Percentiles rank a stretch among this genome's conserved stretches.
phyloP scores from a whole-genome alignment of 1,140 invertebrate genomes.

The Lucilia sericata region DNA sequence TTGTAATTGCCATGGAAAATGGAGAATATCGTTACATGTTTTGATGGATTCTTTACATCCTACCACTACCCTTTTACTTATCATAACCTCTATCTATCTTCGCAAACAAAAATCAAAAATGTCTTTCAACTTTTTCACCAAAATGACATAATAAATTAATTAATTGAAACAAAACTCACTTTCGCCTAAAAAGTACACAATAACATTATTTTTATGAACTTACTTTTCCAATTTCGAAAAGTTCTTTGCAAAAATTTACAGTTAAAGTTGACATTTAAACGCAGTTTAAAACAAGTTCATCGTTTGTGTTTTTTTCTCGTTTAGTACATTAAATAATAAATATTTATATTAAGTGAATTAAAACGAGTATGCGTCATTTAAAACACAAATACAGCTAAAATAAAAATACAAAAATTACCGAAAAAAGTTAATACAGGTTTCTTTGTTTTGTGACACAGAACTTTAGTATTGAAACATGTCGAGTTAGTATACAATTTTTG shows the following conservation, averaged over 20 bases:
- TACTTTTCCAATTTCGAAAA: too few relatives aligned
- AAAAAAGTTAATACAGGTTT: conserved; percentile 2
- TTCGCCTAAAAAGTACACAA: too few relatives aligned
- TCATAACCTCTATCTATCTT: too few relatives aligned
- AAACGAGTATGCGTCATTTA: not conserved
- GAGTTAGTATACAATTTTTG: not conserved
- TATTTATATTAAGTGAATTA: not conserved
- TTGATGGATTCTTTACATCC: too few relatives aligned
- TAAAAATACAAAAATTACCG: not conserved
- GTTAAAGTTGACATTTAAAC: not conserved
- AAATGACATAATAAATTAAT: too few relatives aligned
- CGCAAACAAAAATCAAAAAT: too few relatives aligned
- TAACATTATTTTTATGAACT: too few relatives aligned
- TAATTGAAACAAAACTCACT: too few relatives aligned
- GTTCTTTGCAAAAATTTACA: not conserved
- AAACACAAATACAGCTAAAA: not conserved
- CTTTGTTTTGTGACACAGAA: not conserved
- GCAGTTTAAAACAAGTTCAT: not conserved
- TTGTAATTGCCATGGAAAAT: too few relatives aligned
- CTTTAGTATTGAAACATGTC: not conserved
- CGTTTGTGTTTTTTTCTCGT: not conserved
- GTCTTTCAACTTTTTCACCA: too few relatives aligned
- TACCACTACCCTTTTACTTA: too few relatives aligned
- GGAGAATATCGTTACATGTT: too few relatives aligned
- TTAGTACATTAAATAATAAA: not conserved